Evolutionary conservation across 64 coral and sea anemone genomes (phyloP), one percentile per base, ranked within the genome.

Genomic region (Pocillopora damicornis): DNA sequence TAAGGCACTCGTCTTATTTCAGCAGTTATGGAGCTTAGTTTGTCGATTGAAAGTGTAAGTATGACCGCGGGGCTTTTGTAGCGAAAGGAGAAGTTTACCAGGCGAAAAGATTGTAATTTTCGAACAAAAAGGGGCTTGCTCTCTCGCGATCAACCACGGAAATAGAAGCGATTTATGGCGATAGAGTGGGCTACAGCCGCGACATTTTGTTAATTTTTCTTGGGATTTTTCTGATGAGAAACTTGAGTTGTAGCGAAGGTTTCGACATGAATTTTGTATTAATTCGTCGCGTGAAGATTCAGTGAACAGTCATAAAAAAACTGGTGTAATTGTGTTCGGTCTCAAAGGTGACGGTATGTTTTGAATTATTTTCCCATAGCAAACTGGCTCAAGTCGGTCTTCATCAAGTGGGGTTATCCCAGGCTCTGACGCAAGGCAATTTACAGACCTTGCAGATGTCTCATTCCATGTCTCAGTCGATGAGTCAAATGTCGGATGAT

Each of bases 371-470:
- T 20, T 88, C 88, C 75, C 56, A 26, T 42, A 97, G 94, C 94
- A 97, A 97, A 61, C 94, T 97, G 94, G 91, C 94, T 76, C 94
- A 97, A 80, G 91, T 93, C 62, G 88, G 88, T 22, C 88, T 93
- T 82, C 94, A 97, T 45, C 91, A 93, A 58, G 88, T 89, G 89
- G 94, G 91, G 79, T 88, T 97, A 86, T 81, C 94, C 94, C 91
- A 88, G 88, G 93, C 87, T 75, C 75, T 88, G 79, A 77, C 25
- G 83, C 87, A 89, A 73, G 89, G 79, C 88, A 91, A 93, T 69
- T 84, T 91, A 7, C 91, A 97, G 35, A 79, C 90, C 2, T 66
- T 87, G 37, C 73, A 84, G 20, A 91, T 91, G 83, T 78, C 90
- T 6, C 84, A 86, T 76, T 86, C 82, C 14, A 84, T 86, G 75